Base-by-base conservation (phyloP, 1,140 invertebrate genomes). In the Lordiphosa clarofinis region DNA sequence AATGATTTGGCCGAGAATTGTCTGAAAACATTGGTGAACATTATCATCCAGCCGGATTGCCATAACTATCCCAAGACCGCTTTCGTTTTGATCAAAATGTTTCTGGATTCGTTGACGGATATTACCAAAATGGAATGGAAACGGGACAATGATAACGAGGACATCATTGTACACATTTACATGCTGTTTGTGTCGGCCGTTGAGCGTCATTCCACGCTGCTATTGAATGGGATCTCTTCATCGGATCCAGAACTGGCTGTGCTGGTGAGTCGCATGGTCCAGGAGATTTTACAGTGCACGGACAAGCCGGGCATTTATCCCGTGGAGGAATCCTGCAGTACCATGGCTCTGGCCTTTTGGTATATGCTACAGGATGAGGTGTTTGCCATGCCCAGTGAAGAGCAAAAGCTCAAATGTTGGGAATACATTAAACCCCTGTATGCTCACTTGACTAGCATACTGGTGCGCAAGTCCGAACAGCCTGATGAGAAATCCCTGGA, bases 331-430 rank as follows among this genome's bases (percentile, higher is more conserved):
- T 94, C 92, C 0, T 92, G 93, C 47, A 97, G 95, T 84, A 94
- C 94, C 42, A 91, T 97, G 63, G 92, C 96, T 0, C 94, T 98
- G 89, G 94, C 94, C 1, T 96, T 98, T 88, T 98, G 97, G 97
- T 98, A 95, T 87, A 93, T 94, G 42, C 89, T 98, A 31, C 96
- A 98, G 91, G 88, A 89, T 40, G 88, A 89, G 61, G 84, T 89
- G 4, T 72, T 89, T 19, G 79, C 88, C 24, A 81, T 87, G 66
- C 62, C 59, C 6, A 66, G 60, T 13, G 73, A 73, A 31, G 81
- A 89, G 8, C 68, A 88, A 5, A 79, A 79, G 15, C 44, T 57
- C 4, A 74, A 84, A 37, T 88, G 86, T 55, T 86, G 82, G 66
- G 87, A 88, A 50, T 71, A 75, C 44, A 89, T 89, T 9, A 82